Percentiles rank a stretch among this genome's conserved stretches.
Conservation (phyloP, 2,888 invertebrate species). For the Dynastes tityus region DNA sequence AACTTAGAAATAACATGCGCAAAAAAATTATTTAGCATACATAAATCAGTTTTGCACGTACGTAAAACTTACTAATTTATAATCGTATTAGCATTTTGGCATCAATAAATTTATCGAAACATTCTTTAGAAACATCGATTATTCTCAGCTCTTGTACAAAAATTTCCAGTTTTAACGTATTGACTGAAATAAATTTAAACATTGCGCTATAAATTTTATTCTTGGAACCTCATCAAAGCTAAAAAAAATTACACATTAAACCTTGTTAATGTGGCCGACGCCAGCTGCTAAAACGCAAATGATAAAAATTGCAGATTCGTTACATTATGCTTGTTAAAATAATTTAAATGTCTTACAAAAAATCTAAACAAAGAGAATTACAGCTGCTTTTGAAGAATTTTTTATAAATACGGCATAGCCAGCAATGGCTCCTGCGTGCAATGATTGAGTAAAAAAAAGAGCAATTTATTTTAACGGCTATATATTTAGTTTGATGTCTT, state of each 20-base stretch:
- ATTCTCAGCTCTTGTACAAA: neutral
- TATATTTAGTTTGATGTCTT: no score
- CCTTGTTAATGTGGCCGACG: slow-evolving; percentile 18
- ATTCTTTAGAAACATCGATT: no score
- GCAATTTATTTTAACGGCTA: no score
- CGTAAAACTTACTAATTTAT: no score
- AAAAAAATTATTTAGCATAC: no score
- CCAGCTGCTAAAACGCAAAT: slow-evolving; percentile 1
- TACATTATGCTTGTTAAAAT: neutral
- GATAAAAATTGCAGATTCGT: slow-evolving; percentile 15
- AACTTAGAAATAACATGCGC: no score
- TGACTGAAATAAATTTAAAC: slow-evolving; percentile 9
- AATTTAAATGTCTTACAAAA: no score
- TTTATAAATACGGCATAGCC: neutral
- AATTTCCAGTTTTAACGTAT: neutral
- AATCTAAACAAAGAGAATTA: neutral
- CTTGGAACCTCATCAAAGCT: slow-evolving; percentile 15
- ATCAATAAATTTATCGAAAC: no score
- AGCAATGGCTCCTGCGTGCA: no score
- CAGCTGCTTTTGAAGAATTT: neutral
- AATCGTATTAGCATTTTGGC: no score
- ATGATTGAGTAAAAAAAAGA: no score
- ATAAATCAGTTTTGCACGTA: no score
- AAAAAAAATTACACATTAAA: slow-evolving; percentile 19
- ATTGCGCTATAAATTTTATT: neutral